Percentiles rank a stretch among this genome's conserved stretches.
phyloP scores from a whole-genome alignment of 2,888 invertebrate species.

The Acheta domesticus region DNA sequence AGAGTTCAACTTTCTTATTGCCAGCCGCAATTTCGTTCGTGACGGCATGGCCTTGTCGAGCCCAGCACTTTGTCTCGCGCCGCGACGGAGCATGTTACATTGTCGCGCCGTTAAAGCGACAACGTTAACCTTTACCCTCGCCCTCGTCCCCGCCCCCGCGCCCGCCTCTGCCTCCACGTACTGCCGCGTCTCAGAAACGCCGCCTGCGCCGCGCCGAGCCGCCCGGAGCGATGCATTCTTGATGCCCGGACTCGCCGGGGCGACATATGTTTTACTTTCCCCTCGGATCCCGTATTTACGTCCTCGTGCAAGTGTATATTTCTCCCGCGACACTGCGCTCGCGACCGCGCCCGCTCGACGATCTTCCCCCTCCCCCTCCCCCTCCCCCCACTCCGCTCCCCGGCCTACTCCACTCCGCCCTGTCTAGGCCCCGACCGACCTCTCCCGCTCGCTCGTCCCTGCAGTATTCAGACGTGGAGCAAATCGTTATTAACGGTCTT shows the following conservation, averaged over 20 bases:
- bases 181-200: too few species aligned
- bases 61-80: too few species aligned
- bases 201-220: background rate
- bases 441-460: too few species aligned
- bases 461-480: background rate
- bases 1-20: too few species aligned
- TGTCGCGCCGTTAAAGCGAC: background rate
- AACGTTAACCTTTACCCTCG: background rate
- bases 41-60: too few species aligned
- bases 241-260: background rate
- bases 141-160: too few species aligned
- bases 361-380: background rate
- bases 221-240: slow-evolving; percentile 3
- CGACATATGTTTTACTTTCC: slow-evolving; percentile 18
- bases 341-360: background rate
- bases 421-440: too few species aligned
- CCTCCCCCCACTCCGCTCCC: background rate
- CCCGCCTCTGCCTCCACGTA: too few species aligned
- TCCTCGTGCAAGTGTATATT: background rate
- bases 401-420: too few species aligned
- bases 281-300: background rate
- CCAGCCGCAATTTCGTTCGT: too few species aligned
- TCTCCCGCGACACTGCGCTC: background rate
- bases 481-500: background rate
- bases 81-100: too few species aligned